Percentiles rank a stretch among this genome's conserved stretches.
phyloP scores from a whole-genome alignment of 1,140 invertebrate species.

The Cheumatopsyche charites region DNA sequence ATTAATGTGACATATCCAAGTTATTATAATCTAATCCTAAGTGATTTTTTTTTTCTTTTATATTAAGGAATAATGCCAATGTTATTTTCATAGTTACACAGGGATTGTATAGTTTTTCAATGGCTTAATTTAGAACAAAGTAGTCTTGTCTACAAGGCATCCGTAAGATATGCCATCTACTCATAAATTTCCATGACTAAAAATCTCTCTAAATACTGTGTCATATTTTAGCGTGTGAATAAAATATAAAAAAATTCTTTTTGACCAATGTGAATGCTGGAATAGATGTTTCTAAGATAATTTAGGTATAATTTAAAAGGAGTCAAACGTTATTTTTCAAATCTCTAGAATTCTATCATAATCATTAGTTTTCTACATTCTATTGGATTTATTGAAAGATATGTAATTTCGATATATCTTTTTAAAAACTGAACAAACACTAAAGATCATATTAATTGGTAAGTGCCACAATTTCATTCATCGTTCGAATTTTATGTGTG shows the following conservation, averaged over 20 bases:
- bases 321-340: constrained; percentile 46
- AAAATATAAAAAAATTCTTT: constrained; percentile 44
- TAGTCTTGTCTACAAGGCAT: constrained; percentile 36
- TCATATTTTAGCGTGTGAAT: constrained; percentile 48
- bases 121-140: constrained; percentile 45
- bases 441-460: constrained; percentile 24
- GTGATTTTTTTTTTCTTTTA: constrained; percentile 45
- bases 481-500: constrained; percentile 15
- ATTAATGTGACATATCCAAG: constrained; percentile 49
- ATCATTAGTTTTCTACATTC: constrained; percentile 49
- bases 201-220: constrained; percentile 48
- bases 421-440: constrained; percentile 31
- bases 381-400: constrained; percentile 41
- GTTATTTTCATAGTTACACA: constrained; percentile 49
- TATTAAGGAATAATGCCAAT: constrained; percentile 43
- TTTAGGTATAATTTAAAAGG: constrained; percentile 39
- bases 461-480: constrained; percentile 30
- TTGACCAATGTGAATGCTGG: constrained; percentile 49
- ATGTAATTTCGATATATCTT: constrained; percentile 33
- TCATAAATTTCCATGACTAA: constrained; percentile 45
- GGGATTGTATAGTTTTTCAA: constrained; percentile 46
- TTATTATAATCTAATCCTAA: constrained; percentile 44
- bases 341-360: constrained; percentile 46
- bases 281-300: constrained; percentile 46
- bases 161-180: constrained; percentile 23